A percentile compares a stretch with the other conserved stretches of the same genome.
phyloP scores from a whole-genome alignment of 2,113 vertebrate genomes.

The zebrafish (Danio rerio) region DNA sequence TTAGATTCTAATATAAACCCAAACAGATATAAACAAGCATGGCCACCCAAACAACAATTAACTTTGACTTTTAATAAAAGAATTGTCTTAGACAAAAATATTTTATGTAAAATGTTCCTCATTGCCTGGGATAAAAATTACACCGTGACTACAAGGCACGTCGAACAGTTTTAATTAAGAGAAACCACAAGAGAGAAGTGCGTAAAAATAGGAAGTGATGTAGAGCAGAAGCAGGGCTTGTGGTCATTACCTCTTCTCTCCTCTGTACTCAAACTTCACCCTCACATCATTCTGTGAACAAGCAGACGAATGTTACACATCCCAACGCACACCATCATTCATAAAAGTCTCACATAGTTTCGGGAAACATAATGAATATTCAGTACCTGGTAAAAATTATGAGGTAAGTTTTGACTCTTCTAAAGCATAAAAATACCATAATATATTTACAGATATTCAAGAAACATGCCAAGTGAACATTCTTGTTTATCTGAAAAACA shows the following conservation, averaged over 20 bases:
- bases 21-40: neutral
- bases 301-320: slow-evolving; percentile 41
- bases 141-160: neutral
- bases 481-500: too few species aligned
- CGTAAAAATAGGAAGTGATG: slow-evolving; percentile 25
- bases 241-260: slow-evolving; percentile 89
- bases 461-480: too few species aligned
- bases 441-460: too few species aligned
- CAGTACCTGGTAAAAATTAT: neutral
- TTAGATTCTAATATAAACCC: neutral
- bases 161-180: slow-evolving; percentile 5
- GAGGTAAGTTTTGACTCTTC: too few species aligned
- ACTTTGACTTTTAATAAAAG: neutral
- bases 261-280: slow-evolving; percentile 98
- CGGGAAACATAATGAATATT: neutral
- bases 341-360: neutral
- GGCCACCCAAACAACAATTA: neutral
- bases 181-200: slow-evolving; percentile 11
- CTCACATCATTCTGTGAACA: slow-evolving; percentile 90
- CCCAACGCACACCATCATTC: neutral
- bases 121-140: neutral
- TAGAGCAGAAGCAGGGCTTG: slow-evolving; percentile 29
- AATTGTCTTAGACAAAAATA: neutral
- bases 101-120: neutral
- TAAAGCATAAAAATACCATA: too few species aligned